These are phyloP conservation scores for Intellagama lesueurii DNA, from an alignment of 2,797 vertebrate species.

Conservation along the genomic window DNA sequence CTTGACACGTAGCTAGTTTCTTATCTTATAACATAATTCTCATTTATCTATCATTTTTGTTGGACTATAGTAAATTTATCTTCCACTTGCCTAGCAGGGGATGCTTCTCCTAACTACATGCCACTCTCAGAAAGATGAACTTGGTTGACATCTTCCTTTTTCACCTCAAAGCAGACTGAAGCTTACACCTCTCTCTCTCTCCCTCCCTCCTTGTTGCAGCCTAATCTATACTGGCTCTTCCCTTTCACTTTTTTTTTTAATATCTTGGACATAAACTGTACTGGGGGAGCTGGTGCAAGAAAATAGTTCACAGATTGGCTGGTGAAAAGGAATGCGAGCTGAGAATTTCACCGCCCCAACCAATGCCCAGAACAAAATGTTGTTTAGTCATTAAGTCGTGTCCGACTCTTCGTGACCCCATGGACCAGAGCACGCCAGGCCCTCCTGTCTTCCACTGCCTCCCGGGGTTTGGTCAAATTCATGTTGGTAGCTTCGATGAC, in stretches of 20 bases:
- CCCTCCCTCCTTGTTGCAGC: constrained; percentile 9
- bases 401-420: no score
- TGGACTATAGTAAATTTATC: constrained; percentile 39
- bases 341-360: no score
- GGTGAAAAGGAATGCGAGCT: not conserved
- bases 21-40: constrained; percentile 24
- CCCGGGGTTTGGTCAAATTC: no score
- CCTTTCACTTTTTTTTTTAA: constrained; percentile 32
- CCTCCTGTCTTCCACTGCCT: no score
- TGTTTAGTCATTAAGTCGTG: no score
- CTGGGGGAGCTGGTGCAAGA: not conserved
- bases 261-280: not conserved
- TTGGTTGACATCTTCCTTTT: constrained; percentile 14
- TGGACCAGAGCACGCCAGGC: no score
- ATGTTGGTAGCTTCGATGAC: no score
- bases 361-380: no score
- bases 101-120: not conserved
- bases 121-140: constrained; percentile 37
- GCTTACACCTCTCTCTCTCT: not conserved
- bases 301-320: not conserved
- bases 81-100: constrained; percentile 37
- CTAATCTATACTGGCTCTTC: not conserved
- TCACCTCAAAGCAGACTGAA: not conserved
- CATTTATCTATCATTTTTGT: not conserved
- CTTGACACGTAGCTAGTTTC: not conserved